phyloP scores from a whole-genome alignment of 2,888 invertebrate genomes.

The Diloba caeruleocephala region DNA sequence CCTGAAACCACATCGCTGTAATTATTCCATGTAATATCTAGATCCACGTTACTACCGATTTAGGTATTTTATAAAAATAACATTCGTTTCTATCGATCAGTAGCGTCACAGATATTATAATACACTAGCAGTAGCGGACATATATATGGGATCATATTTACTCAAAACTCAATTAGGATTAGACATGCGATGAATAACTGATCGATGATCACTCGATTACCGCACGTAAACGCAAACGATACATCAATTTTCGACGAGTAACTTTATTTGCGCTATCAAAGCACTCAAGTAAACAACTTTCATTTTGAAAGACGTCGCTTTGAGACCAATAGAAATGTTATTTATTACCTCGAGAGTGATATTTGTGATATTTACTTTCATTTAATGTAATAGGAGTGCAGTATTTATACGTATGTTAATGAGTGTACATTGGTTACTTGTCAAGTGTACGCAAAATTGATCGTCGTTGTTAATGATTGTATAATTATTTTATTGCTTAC shows the following conservation, averaged over 20 bases:
- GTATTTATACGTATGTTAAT: no score
- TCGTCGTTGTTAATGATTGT: conserved; percentile 16
- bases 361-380: conserved; percentile 6
- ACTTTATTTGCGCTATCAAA: conserved; percentile 35
- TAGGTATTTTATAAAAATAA: conserved; percentile 17
- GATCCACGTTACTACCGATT: conserved; percentile 6
- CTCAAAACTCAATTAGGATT: conserved; percentile 25
- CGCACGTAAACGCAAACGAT: conserved; percentile 9
- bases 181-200: conserved; percentile 43
- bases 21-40: conserved; percentile 35
- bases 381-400: background rate
- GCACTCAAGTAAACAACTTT: conserved; percentile 20
- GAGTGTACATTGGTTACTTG: no score
- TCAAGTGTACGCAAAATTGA: conserved; percentile 1
- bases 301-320: conserved; percentile 13
- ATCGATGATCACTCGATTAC: conserved; percentile 31
- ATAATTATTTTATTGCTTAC: conserved; percentile 32
- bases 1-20: conserved; percentile 21
- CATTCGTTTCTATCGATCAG: conserved; percentile 4
- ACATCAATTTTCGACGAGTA: conserved; percentile 38
- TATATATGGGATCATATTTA: no score
- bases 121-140: no score
- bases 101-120: no score
- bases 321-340: background rate
- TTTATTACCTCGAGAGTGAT: background rate